A percentile compares a stretch with the other conserved stretches of the same genome.
Evolutionary conservation across 1,140 invertebrate species (phyloP).

Genomic region (Papilio polytes): DNA sequence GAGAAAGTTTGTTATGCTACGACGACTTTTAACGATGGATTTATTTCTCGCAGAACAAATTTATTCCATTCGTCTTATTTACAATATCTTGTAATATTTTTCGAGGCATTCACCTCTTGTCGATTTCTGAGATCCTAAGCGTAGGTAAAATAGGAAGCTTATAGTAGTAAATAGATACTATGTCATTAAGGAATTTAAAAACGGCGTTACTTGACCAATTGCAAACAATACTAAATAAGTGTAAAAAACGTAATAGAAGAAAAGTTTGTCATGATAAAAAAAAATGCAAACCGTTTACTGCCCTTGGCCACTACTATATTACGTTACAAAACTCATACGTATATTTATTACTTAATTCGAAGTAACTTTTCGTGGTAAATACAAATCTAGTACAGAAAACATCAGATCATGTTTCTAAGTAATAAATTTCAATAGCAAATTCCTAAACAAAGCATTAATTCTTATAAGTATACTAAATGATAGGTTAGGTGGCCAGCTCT

Average conservation of each 20-base stretch:
- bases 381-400: background rate
- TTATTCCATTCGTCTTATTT: conserved; percentile 19
- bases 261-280: no score
- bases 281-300: no score
- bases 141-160: background rate
- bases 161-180: background rate
- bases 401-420: background rate
- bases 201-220: background rate
- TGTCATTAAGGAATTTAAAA: background rate
- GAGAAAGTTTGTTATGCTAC: conserved; percentile 32
- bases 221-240: no score
- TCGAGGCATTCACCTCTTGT: background rate
- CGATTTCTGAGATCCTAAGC: background rate
- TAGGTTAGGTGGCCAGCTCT: conserved; percentile 30
- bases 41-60: conserved; percentile 29
- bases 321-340: background rate
- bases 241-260: no score
- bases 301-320: no score
- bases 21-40: conserved; percentile 38
- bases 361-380: background rate
- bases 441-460: conserved; percentile 4
- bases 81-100: conserved; percentile 5
- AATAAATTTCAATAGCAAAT: conserved; percentile 3
- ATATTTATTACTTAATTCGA: background rate
- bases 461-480: conserved; percentile 27